Conservation (phyloP, 2,888 invertebrate genomes). For the Lepidocyrtoides sp. region DNA sequence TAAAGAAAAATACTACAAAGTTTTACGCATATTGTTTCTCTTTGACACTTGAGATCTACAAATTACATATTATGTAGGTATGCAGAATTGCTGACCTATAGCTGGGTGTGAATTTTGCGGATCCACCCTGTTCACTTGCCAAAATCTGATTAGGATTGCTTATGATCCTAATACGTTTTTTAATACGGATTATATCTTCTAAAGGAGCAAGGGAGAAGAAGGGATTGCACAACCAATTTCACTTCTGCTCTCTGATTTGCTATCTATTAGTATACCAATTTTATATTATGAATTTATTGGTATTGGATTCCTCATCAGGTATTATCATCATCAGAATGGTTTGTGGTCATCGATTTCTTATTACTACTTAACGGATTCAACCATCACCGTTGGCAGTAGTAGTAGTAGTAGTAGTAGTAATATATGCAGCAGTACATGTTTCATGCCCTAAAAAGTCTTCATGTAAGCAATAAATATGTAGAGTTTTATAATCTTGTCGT, state of each 20-base stretch:
- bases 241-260: neutral
- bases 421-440: neutral
- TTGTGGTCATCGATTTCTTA: too few relatives aligned
- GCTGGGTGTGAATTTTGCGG: constrained; percentile 9
- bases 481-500: too few relatives aligned
- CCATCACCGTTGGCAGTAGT: too few relatives aligned
- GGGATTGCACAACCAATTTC: neutral
- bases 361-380: neutral
- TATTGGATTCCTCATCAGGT: neutral
- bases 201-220: neutral
- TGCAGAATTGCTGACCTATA: too few relatives aligned
- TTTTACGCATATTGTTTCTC: constrained; percentile 15
- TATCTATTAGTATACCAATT: neutral
- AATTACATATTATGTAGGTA: too few relatives aligned
- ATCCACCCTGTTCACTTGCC: constrained; percentile 21
- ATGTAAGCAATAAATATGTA: neutral
- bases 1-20: neutral
- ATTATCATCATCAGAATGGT: neutral
- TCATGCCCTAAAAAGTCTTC: neutral
- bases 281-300: neutral
- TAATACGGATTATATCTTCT: neutral
- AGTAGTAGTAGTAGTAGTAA: too few relatives aligned
- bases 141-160: constrained; percentile 15
- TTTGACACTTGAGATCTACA: constrained; percentile 9
- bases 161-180: constrained; percentile 5